phyloP scores from a whole-genome alignment of 2,113 vertebrate species.

The Indicator maculatus region DNA sequence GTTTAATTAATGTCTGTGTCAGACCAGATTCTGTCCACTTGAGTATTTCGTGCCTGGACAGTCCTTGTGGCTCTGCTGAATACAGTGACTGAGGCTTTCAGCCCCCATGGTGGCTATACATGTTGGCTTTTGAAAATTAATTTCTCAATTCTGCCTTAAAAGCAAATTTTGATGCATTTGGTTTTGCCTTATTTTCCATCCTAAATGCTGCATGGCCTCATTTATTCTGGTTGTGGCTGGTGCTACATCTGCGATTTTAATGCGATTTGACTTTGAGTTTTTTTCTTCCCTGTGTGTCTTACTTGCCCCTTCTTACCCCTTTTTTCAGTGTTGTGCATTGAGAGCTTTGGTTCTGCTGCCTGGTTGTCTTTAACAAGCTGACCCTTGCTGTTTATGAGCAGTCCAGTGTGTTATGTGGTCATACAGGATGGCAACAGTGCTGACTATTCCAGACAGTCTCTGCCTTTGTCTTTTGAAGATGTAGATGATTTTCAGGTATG shows the following conservation, averaged over 20 bases:
- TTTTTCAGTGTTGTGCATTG: not conserved
- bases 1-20: not conserved
- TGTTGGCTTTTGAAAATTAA: slow-evolving; percentile 22
- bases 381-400: not conserved
- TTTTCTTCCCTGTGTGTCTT: not conserved
- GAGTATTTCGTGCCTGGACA: not conserved
- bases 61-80: not conserved
- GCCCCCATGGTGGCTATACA: not conserved
- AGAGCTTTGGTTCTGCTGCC: slow-evolving; percentile 23
- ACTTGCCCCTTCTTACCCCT: not conserved
- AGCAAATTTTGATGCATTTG: slow-evolving; percentile 6
- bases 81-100: slow-evolving; percentile 58
- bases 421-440: slow-evolving; percentile 13
- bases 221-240: slow-evolving; percentile 32
- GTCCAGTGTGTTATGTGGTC: not conserved
- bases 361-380: slow-evolving; percentile 35
- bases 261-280: not conserved
- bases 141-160: slow-evolving; percentile 19
- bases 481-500: not conserved
- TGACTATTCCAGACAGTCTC: not conserved
- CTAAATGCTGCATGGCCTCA: slow-evolving; percentile 53
- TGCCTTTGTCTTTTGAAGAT: not conserved
- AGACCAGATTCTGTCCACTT: not conserved
- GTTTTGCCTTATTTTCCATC: slow-evolving; percentile 17
- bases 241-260: slow-evolving; percentile 27